Base-by-base conservation (phyloP, 2,888 invertebrate genomes). In the Artemia sinica region DNA sequence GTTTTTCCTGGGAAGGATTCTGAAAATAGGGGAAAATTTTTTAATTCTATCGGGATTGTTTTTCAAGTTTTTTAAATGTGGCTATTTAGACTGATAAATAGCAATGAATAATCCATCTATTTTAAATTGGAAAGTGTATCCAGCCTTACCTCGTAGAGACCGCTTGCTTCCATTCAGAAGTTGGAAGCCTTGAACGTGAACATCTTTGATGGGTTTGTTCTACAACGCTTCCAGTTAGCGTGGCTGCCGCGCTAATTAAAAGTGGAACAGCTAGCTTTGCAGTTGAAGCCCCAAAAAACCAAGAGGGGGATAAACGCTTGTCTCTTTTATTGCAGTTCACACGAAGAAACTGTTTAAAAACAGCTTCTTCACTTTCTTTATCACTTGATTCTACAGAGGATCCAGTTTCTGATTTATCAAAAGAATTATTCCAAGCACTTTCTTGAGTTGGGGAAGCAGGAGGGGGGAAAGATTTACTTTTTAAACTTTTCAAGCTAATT, bases 381-480 rank as follows among this genome's bases (percentile, higher is more conserved):
- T 58, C 63, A 58, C 63, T 58, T 18, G 63, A 58, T 58, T 58
- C 63, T 28, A 28, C 63, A 18, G 63, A 58, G 28, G 63, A 58
- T 8, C 63, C 63, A 28, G 63, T 58, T 58, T 58, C 63, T 28
- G 63, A 58, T 11, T 58, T 58, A 58, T 58, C 63, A 9, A 58
- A 58, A n/a, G 63, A 58, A 9, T 58, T n/a, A 28, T 10, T 58
- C 63, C 63, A 58, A n/a, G n/a, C 28, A n/a, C 28, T 28, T 10
- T 50, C 10, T n/a, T 51, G 50, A 41, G 41, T 52, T 18, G 41
- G n/a, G 14, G 67, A 67, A 28, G 50, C 67, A 13, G 67, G 67
- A 13, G 67, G 67, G 4, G 67, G 67, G 52, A 67, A 67, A 28
- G 67, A 67, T 11, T 67, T 67, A 14, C 50, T 50, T 67, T 67